Base-by-base conservation (phyloP, 2,888 invertebrate genomes). In the Harpalus rufipes region DNA sequence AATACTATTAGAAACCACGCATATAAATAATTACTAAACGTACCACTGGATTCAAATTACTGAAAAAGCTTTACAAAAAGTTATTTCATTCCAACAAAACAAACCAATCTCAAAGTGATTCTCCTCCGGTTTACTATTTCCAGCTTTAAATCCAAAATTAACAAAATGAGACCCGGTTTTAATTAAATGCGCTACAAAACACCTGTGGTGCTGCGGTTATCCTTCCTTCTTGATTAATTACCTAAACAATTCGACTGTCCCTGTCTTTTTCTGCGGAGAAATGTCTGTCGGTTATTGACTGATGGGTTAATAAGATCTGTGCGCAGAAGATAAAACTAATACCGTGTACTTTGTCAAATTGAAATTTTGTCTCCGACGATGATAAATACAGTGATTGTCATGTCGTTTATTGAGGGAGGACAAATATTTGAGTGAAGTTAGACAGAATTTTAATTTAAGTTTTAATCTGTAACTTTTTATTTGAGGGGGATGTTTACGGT, bases 111-210 rank as follows among this genome's bases (percentile, higher is more conserved):
- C 44, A 51, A 51, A 51, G 44, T 51, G 44, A 12, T 51, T 51
- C 44, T 51, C 44, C 44, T 51, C 44, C 32, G 32, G 32, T 32
- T 32, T 32, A 32, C 32, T 32, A 32, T 32, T 32, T 32, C 32
- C 12, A 51, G 44, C 44, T 51, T 51, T 86, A 85, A 85, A 86
- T 87, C 87, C 85, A 78, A 87, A 87, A 87, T 87, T 87, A 86
- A 86, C 85, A 86, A 87, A 87, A 87, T 86, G 86, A 85, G 86
- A 86, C 84, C 81, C 80, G 78, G 80, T 84, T 87, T 86, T 87
- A 87, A 87, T 87, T 87, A 87, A 87, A 87, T 86, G 87, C 85
- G 87, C 86, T 86, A 85, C 86, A 86, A 87, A 86, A 87, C 87
- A 87, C 87, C 87, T 87, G 87, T 86, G 87, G 87, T 87, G 41